Base-by-base conservation (phyloP, 2,113 vertebrate genomes). In the Mormoops blainvillei region DNA sequence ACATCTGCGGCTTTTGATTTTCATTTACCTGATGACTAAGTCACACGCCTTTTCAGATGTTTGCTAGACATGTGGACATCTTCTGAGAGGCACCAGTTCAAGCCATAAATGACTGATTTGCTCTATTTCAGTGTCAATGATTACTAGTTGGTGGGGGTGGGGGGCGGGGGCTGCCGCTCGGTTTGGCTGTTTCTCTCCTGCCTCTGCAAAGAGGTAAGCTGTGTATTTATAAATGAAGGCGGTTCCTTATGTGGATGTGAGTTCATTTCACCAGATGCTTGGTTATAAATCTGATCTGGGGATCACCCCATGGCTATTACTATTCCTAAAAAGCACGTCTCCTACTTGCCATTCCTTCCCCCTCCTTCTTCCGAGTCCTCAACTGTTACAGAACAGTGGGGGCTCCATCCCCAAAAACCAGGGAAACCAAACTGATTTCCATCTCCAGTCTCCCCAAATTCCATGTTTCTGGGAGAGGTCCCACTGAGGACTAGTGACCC, bases 191-290 rank as follows among this genome's bases (percentile, higher is more conserved):
- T 3, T 22, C 86, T 12, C 45, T 67, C 58, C 61, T 56, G 9
- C 19, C 33, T 61, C 50, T 31, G 48, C 26, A 65, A 50, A 38
- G 4, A 10, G 43, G 5, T 1, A 5, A 10, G 54, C 7, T 24
- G 19, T 26, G 3, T 12, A 13, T 2, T 12, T 2, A 7, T 10
- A 20, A 36, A 43, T 33, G 41, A 71, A 8, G 2, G 63, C 1
- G 15, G 24, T 41, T 24, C 2, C 11, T 24, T 1, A 14, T 31
- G 38, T 36, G 18, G 36, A 10, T 0, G 0, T 3, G 38, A 76
- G 19, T 2, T 41, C 31, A 3, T 7, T 14, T 4, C 18, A 1
- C 10, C 1, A 1, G 22, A 7, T 16, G n/a, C 43, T 28, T 0
- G 50, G 19, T 18, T 41, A 12, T 28, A 28, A 71, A 7, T 33